Base-by-base conservation (phyloP, 2,888 invertebrate genomes). In the Drosophila crucigera region DNA sequence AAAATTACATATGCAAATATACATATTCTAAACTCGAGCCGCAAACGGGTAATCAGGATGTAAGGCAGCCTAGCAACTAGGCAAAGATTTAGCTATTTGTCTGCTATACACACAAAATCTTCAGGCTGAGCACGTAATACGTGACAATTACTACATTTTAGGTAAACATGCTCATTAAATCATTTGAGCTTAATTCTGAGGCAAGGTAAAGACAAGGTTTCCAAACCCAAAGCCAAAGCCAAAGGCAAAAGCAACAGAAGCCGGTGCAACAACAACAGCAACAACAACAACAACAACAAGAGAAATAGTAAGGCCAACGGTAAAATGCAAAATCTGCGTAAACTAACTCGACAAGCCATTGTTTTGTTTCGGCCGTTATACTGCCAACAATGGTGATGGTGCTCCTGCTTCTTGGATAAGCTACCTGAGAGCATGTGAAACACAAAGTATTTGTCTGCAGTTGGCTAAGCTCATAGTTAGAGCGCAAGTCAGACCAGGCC, bases 111-210 rank as follows among this genome's bases (percentile, higher is more conserved):
- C 78, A 70, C 55, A 73, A 73, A 84, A 87, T 88, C 83, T 85
- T 78, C 74, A 83, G 80, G 73, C 82, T 90, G 76, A 90, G 87
- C 86, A 88, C 82, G 86, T 88, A 88, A 90, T 88, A 82, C 90
- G 87, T 88, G 90, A 90, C 90, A 88, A 88, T 88, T 88, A 88
- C 90, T 82, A 88, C 89, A 90, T 89, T 90, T 88, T 85, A 65
- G 79, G 84, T 77, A 89, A 90, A 88, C 86, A 89, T 74, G 90
- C 89, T 90, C 87, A 90, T 88, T 88, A 88, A 88, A 88, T 88
- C 90, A 88, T 88, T 85, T 90, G 67, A 78, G 84, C 83, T 85
- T 88, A 88, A 88, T 88, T 68, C 62, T 55, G 41, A 16, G 37
- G 61, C 31, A 53, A 64, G 63, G 55, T 56, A 61, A 66, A 39